These are phyloP conservation scores for Phaethon lepturus DNA, from an alignment of 2,113 vertebrate genomes.

Conservation along the genomic window DNA sequence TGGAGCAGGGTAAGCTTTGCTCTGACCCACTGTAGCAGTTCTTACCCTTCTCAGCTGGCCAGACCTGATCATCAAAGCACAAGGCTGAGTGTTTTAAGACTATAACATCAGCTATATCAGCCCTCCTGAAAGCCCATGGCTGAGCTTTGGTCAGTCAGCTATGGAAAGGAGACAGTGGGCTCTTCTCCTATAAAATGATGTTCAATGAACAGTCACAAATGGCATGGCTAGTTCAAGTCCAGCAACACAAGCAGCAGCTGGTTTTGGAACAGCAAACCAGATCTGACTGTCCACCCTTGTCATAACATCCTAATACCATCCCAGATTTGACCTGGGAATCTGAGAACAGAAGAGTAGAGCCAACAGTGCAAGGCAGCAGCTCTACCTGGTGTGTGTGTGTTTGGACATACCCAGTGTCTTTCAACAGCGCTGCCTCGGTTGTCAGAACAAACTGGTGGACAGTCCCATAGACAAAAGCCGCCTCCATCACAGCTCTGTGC, in stretches of 20 bases:
- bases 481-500: conserved; percentile 94
- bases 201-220: not conserved
- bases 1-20: not conserved
- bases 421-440: conserved; percentile 84
- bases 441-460: conserved; percentile 92
- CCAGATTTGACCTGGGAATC: not conserved
- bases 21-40: not conserved
- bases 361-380: not conserved
- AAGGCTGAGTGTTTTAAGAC: not conserved
- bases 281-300: not conserved
- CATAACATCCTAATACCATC: not conserved
- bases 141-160: not conserved
- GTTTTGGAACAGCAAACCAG: not conserved
- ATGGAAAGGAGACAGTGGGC: not conserved
- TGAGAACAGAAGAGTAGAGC: not conserved
- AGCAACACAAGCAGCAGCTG: not conserved
- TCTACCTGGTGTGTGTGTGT: not conserved
- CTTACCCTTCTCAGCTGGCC: not conserved
- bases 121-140: not conserved
- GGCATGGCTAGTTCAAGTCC: not conserved
- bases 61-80: not conserved
- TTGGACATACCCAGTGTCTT: conserved; percentile 81
- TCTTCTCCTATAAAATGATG: not conserved
- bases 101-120: not conserved
- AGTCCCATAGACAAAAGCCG: conserved; percentile 90